Base-by-base conservation (phyloP, 2,113 vertebrate species). In the Corythoichthys haematopterus region DNA sequence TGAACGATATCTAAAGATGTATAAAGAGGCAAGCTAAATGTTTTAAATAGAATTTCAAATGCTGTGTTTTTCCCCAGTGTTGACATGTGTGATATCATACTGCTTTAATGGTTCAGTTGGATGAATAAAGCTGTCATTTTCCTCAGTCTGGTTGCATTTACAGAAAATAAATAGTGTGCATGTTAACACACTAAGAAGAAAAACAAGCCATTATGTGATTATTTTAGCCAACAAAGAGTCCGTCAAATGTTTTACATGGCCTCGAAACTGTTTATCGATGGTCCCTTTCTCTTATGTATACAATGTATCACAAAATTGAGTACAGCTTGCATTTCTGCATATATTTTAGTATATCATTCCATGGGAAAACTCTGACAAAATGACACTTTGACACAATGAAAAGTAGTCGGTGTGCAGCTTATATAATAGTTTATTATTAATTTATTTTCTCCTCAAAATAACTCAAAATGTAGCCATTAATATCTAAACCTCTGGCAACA, bases 221-320 rank as follows among this genome's bases (percentile, higher is more conserved):
- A 71, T 84, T 80, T 85, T 59, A 68, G 72, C 70, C 77, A 80
- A 56, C 70, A 80, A 79, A 77, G 67, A 69, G 57, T 87, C 81
- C 87, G 80, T 86, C 81, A 81, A 77, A 75, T 87, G 77, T 84
- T 85, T 74, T 76, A 83, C 80, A 79, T 82, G 83, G 88, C 86
- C 61, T 72, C 20, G 20, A 28, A 28, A 28, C 20, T 28, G 20
- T 84, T 84, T 84, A 85, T 82, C 45, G 55, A 33, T 11, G 4
- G 1, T 57, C 11, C 8, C 9, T 35, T 45, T 12, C 12, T 13
- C 9, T 45, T n/a, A n/a, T 3, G 3, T 62, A 40, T 16, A 50
- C 4, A 82, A 88, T 28, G 20, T 28, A 28, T 28, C 20, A 28
- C 20, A 28, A 28, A 28, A 28, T 0, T 28, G 20, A 28, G 20